These are phyloP conservation scores for Tribolium castaneum DNA, from an alignment of 1,140 invertebrate species.

Conservation along the genomic window DNA sequence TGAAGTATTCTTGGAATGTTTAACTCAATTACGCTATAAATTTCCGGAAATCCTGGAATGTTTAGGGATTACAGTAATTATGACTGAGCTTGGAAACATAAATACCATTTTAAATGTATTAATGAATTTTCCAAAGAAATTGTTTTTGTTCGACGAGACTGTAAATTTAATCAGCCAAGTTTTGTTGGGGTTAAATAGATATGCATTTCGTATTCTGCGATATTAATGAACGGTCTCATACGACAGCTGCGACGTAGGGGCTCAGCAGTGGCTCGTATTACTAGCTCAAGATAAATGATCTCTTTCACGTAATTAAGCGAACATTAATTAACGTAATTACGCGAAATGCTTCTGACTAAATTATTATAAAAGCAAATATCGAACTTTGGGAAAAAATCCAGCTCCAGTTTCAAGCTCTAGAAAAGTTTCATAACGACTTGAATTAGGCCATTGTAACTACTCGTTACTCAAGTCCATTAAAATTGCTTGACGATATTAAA, in stretches of 20 bases:
- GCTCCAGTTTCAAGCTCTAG: background rate
- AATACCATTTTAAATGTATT: too few relatives aligned
- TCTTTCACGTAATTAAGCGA: slow-evolving; percentile 39
- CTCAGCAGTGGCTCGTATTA: slow-evolving; percentile 24
- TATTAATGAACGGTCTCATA: slow-evolving; percentile 37
- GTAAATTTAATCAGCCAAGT: slow-evolving; percentile 26
- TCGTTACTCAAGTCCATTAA: background rate
- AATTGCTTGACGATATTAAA: background rate
- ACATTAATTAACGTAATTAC: slow-evolving; percentile 41
- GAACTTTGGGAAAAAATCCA: background rate
- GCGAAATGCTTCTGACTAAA: slow-evolving; percentile 16
- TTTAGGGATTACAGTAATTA: too few relatives aligned
- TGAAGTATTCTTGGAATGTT: too few relatives aligned
- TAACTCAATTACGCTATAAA: too few relatives aligned
- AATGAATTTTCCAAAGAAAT: too few relatives aligned
- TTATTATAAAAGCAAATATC: slow-evolving; percentile 25
- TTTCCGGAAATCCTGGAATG: too few relatives aligned
- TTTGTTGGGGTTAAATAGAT: slow-evolving; percentile 20
- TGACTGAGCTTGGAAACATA: too few relatives aligned
- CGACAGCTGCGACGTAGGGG: slow-evolving; percentile 27
- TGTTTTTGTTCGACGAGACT: background rate
- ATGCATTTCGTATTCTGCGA: slow-evolving; percentile 27
- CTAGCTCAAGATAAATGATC: slow-evolving; percentile 37
- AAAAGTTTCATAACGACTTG: background rate
- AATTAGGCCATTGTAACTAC: background rate